A percentile compares a stretch with the other conserved stretches of the same genome.
These are phyloP conservation scores for Diglossa cyanea DNA, from an alignment of 2,797 vertebrate genomes.

Conservation along the genomic window DNA sequence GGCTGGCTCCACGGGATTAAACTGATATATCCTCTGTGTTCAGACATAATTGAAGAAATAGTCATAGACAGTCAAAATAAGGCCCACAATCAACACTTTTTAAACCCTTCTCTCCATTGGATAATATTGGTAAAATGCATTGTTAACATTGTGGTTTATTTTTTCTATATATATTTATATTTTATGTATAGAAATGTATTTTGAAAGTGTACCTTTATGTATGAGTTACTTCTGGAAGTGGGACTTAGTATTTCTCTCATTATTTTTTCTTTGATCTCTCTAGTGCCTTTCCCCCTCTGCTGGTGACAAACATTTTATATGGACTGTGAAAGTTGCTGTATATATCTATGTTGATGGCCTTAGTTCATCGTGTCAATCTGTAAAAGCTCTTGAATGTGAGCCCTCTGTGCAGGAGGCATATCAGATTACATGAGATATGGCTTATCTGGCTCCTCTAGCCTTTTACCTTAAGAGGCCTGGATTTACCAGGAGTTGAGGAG, in stretches of 20 bases:
- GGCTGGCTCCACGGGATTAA: not conserved
- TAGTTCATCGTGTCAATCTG: constrained; percentile 3
- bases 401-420: not conserved
- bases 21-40: not conserved
- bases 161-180: not conserved
- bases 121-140: not conserved
- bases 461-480: constrained; percentile 41
- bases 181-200: not conserved
- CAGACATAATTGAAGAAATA: not conserved
- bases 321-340: not conserved
- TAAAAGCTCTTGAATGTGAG: not conserved
- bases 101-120: rapidly evolving
- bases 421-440: constrained; percentile 10
- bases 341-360: not conserved
- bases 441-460: constrained; percentile 11
- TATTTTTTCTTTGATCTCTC: not conserved
- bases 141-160: not conserved
- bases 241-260: not conserved
- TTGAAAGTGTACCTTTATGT: not conserved
- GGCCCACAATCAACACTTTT: not conserved
- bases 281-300: not conserved
- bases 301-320: not conserved
- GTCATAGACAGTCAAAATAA: not conserved
- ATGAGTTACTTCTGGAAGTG: not conserved
- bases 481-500: not conserved